These are phyloP conservation scores for Damaliscus lunatus DNA, from an alignment of 2,113 vertebrate genomes.

Conservation along the genomic window DNA sequence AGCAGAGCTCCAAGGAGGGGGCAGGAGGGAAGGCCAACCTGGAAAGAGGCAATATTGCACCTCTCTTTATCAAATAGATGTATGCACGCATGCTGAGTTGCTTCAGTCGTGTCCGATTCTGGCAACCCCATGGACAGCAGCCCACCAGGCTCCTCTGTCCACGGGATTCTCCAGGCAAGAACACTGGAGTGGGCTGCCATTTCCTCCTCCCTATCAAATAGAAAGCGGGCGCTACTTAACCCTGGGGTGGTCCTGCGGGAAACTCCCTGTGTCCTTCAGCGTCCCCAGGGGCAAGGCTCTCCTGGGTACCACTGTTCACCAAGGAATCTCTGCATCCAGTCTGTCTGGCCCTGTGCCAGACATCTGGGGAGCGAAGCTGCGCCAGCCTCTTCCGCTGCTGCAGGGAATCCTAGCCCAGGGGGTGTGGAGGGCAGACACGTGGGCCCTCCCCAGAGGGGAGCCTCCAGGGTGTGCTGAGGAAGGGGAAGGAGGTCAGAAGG, in stretches of 20 bases:
- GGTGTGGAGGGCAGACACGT: neutral
- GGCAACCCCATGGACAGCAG: neutral
- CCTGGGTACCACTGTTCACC: no score
- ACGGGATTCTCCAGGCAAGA: neutral
- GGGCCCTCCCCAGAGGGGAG: neutral
- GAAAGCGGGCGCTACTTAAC: accelerated
- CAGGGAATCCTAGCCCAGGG: neutral
- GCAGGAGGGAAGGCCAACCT: neutral
- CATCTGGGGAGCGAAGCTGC: neutral
- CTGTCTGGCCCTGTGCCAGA: neutral
- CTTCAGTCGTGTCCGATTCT: accelerated
- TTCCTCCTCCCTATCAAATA: neutral
- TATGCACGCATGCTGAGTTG: accelerated
- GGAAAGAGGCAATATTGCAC: neutral
- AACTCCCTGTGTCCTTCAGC: neutral
- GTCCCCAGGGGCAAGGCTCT: neutral
- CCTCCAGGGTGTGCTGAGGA: neutral
- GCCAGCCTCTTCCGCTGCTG: neutral
- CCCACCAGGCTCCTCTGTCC: neutral
- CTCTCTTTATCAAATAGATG: neutral
- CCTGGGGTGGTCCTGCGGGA: neutral
- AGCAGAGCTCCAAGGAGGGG: neutral
- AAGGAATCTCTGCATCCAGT: neutral
- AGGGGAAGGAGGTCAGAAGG: neutral
- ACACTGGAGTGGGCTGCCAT: neutral